These are phyloP conservation scores for Odontesthes bonariensis DNA, from an alignment of 2,113 vertebrate genomes.

Conservation along the genomic window DNA sequence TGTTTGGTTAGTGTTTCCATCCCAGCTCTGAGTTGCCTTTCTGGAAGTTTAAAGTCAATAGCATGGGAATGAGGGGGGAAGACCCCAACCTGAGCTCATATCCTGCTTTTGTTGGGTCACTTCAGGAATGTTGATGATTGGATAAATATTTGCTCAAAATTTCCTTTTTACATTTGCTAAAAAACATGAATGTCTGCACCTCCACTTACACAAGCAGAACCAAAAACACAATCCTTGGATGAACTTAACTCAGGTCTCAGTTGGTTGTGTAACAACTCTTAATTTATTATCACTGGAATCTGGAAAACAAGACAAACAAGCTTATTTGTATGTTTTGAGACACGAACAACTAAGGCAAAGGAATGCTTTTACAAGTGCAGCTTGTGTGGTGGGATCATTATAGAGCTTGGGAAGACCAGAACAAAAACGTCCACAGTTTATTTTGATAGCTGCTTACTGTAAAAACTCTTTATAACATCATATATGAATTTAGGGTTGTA, in stretches of 20 bases:
- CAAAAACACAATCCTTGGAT: too few species aligned
- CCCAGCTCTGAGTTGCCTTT: constrained; percentile 15
- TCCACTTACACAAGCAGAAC: background rate
- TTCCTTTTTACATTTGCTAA: constrained; percentile 44
- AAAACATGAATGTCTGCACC: constrained; percentile 48
- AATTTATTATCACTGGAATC: background rate
- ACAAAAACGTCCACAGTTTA: too few species aligned
- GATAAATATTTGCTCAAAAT: constrained; percentile 77
- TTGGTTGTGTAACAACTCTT: background rate
- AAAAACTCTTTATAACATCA: too few species aligned
- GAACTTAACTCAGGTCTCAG: constrained; percentile 1
- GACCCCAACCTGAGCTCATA: constrained; percentile 68
- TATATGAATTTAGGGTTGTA: too few species aligned
- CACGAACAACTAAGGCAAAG: too few species aligned
- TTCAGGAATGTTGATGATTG: constrained; percentile 72
- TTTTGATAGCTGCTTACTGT: too few species aligned
- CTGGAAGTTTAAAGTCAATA: constrained; percentile 36
- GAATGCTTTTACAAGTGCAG: too few species aligned
- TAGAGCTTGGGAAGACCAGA: too few species aligned
- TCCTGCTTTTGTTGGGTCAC: constrained; percentile 82
- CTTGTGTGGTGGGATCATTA: background rate
- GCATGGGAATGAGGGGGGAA: constrained; percentile 55
- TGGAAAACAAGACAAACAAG: background rate
- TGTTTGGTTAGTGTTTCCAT: constrained; percentile 60
- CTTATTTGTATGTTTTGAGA: background rate